These are phyloP conservation scores for Ceyx melanurus DNA, from an alignment of 2,113 vertebrate genomes.

Conservation along the genomic window DNA sequence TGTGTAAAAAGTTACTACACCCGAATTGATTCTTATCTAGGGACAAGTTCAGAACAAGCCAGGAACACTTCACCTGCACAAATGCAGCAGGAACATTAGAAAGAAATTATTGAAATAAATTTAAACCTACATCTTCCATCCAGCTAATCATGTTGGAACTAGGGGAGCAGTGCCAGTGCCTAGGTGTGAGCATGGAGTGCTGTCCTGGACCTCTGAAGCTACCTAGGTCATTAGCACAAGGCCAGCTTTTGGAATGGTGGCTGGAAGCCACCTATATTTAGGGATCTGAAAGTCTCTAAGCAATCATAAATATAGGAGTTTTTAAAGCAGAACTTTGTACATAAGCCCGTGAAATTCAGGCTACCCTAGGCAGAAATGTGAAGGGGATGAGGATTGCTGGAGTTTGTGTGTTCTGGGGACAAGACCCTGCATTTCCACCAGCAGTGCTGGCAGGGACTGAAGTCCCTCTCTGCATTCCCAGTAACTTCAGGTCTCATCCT, in stretches of 20 bases:
- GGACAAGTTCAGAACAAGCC: neutral
- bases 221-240: neutral
- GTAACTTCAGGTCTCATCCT: neutral
- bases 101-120: neutral
- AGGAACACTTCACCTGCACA: neutral
- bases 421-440: fast-evolving
- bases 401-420: neutral
- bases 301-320: neutral
- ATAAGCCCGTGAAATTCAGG: neutral
- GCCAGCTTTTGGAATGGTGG: neutral
- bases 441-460: neutral
- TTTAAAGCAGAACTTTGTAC: neutral
- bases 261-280: neutral
- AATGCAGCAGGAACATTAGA: neutral
- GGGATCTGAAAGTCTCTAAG: neutral
- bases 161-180: neutral
- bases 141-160: neutral
- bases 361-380: neutral
- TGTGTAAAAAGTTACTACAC: neutral
- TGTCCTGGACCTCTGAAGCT: neutral
- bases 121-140: neutral
- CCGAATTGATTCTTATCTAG: neutral
- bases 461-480: neutral
- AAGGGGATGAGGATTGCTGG: neutral
- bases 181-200: neutral